phyloP scores from a whole-genome alignment of 2,888 invertebrate species.

The Zonitis immaculata region DNA sequence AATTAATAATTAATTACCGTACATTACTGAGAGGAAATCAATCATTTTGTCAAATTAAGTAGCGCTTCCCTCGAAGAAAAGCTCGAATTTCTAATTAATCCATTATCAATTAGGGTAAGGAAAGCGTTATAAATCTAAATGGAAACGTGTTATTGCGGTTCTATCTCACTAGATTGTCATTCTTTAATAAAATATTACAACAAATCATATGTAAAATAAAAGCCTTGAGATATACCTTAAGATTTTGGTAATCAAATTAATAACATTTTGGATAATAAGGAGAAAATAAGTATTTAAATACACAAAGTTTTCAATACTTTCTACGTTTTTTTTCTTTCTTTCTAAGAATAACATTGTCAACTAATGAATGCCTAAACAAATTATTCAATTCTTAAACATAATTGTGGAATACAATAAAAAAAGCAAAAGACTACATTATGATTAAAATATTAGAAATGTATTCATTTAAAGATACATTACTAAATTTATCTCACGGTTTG shows the following conservation, averaged over 20 bases:
- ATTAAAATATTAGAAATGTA: not conserved
- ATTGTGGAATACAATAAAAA: not conserved
- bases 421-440: not conserved
- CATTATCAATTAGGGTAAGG: not conserved
- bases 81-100: not conserved
- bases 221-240: too few species aligned
- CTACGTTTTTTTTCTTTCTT: not conserved
- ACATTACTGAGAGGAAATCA: too few species aligned
- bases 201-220: too few species aligned
- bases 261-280: not conserved
- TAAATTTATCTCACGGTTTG: not conserved
- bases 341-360: not conserved
- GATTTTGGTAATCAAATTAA: not conserved
- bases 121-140: not conserved
- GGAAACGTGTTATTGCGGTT: too few species aligned
- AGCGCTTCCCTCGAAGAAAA: too few species aligned
- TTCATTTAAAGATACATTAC: not conserved
- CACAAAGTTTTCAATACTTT: not conserved
- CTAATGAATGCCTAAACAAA: not conserved
- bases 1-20: too few species aligned
- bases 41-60: too few species aligned
- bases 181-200: too few species aligned
- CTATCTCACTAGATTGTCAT: too few species aligned
- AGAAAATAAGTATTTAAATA: not conserved
- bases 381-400: not conserved